Percentiles rank a stretch among this genome's conserved stretches.
These are phyloP conservation scores for Melanotaenia nigrans DNA, from an alignment of 2,797 vertebrate genomes.

Conservation along the genomic window DNA sequence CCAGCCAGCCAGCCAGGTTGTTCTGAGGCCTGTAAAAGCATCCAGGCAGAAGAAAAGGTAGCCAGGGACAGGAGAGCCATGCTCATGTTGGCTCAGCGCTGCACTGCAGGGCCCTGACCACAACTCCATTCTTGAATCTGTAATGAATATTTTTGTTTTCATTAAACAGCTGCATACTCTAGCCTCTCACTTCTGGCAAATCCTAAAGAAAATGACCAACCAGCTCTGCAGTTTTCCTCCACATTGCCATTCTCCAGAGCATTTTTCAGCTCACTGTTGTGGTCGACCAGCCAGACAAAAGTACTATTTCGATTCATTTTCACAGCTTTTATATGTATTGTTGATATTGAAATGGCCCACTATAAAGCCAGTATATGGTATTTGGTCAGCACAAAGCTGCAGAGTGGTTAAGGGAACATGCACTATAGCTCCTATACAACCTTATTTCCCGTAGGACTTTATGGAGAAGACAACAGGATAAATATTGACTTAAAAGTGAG, in stretches of 20 bases:
- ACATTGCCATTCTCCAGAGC: neutral
- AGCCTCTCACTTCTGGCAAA: neutral
- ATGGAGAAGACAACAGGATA: neutral
- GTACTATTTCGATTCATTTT: slow-evolving; percentile 1
- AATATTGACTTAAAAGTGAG: slow-evolving; percentile 8
- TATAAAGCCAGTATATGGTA: neutral
- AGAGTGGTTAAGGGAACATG: neutral
- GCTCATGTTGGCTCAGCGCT: slow-evolving; percentile 39
- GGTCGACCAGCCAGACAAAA: neutral
- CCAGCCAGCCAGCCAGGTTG: slow-evolving; percentile 54
- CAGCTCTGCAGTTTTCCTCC: neutral
- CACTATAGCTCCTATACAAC: slow-evolving; percentile 7
- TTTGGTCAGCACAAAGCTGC: neutral
- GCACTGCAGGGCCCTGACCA: slow-evolving; percentile 22
- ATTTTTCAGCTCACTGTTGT: slow-evolving; percentile 19
- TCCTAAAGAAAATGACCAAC: neutral
- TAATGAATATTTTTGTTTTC: neutral
- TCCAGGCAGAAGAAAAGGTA: slow-evolving; percentile 31
- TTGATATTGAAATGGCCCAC: slow-evolving; percentile 1
- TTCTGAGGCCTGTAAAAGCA: slow-evolving; percentile 60
- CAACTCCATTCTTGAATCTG: neutral
- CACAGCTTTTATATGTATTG: neutral
- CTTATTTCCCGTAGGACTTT: slow-evolving; percentile 15
- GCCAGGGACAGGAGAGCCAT: slow-evolving; percentile 13
- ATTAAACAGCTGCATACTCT: neutral